phyloP scores from a whole-genome alignment of 2,888 invertebrate genomes.

The Saturnia pavonia region DNA sequence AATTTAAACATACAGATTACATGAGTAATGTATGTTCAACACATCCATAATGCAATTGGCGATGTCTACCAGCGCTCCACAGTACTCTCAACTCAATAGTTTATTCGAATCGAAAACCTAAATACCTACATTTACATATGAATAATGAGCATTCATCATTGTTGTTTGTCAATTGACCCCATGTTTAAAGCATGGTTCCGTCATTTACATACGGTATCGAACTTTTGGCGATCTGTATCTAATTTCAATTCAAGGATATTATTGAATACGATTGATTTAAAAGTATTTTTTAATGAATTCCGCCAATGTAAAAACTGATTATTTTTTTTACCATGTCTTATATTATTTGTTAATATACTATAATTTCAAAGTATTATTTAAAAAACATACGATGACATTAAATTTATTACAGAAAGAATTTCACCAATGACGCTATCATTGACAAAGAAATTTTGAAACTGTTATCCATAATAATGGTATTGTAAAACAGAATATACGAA shows the following conservation, averaged over 20 bases:
- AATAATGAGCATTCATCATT: conserved; percentile 29
- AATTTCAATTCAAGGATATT: conserved; percentile 60
- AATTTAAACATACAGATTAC: neutral
- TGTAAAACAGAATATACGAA: neutral
- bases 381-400: neutral
- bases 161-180: conserved; percentile 33
- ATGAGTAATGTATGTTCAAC: neutral
- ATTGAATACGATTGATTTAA: conserved; percentile 28
- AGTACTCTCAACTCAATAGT: conserved; percentile 8
- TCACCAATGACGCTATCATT: neutral
- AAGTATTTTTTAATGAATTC: neutral
- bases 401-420: neutral
- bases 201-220: conserved; percentile 60
- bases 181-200: conserved; percentile 36
- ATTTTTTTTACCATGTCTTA: neutral
- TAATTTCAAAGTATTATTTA: neutral
- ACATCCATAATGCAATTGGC: neutral
- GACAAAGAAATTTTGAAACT: neutral
- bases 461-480: neutral
- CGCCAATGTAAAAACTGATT: neutral
- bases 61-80: neutral
- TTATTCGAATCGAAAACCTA: conserved; percentile 20
- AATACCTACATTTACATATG: conserved; percentile 19
- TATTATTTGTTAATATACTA: neutral
- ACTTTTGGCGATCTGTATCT: conserved; percentile 50